Percentiles rank a stretch among this genome's conserved stretches.
These are phyloP conservation scores for Tenebrosternarchus preto DNA, from an alignment of 2,113 vertebrate genomes.

Conservation along the genomic window DNA sequence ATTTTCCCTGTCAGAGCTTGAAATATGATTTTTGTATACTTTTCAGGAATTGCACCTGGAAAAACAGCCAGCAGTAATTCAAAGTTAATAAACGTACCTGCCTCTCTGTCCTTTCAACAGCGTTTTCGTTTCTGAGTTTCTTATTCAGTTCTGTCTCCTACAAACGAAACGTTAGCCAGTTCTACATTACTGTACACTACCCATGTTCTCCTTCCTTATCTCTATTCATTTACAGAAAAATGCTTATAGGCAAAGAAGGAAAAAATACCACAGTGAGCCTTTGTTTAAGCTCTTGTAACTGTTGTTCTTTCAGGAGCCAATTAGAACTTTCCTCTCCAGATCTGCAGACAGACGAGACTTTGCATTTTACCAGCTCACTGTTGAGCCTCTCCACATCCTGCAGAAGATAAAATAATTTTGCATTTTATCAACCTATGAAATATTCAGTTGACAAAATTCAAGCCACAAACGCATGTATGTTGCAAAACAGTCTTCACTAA, in stretches of 20 bases:
- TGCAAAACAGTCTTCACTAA: not conserved
- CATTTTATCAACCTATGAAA: not conserved
- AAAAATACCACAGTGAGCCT: slow-evolving; percentile 80
- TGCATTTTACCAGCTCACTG: slow-evolving; percentile 82
- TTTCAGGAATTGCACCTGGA: slow-evolving; percentile 17
- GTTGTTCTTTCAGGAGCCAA: slow-evolving; percentile 76
- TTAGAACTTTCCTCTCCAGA: slow-evolving; percentile 75
- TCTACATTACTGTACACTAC: not conserved
- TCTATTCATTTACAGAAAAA: too few species aligned
- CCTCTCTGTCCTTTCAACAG: slow-evolving; percentile 78
- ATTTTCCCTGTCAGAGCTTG: not conserved
- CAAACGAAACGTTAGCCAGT: not conserved
- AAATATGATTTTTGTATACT: slow-evolving; percentile 14
- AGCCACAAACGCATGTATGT: not conserved
- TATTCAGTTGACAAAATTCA: not conserved
- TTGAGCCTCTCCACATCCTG: slow-evolving; percentile 86
- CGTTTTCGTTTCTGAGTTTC: slow-evolving; percentile 78
- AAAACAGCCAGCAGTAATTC: slow-evolving; percentile 15
- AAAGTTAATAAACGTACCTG: slow-evolving; percentile 70
- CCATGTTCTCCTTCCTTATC: not conserved
- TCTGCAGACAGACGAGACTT: slow-evolving; percentile 74
- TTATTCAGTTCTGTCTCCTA: slow-evolving; percentile 84
- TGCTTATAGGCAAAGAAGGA: too few species aligned
- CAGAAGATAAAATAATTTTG: slow-evolving; percentile 42
- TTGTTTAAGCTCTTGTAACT: slow-evolving; percentile 81